Evolutionary conservation across 2,888 invertebrate species (phyloP), one percentile per base, ranked within the genome.

Genomic region (Cantharis rustica): DNA sequence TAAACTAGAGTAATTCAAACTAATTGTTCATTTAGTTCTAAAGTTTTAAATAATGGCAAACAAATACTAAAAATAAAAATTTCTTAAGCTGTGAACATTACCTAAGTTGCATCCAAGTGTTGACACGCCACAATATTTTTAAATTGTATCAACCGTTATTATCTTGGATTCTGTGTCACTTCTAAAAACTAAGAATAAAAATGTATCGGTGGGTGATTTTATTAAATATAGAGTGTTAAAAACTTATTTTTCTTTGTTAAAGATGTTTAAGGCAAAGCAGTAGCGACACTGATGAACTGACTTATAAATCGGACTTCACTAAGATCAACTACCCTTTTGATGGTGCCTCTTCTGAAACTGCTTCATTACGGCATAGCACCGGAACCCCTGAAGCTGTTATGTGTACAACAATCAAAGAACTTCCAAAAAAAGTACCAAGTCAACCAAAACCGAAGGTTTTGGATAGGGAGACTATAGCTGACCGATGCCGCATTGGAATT

Each of bases 201-300:
- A 47, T 47, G 47, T n/a, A 47, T n/a, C 47, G 47, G 47, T 47
- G 4, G 7, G 47, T n/a, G n/a, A n/a, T n/a, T 47, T 47, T 7
- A 7, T 47, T 47, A 95, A 88, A 87, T 87, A 79, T 82, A 86
- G 63, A 87, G 47, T 20, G 23, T 61, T 70, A 13, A 61, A n/a
- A 16, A 23, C 23, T 66, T 66, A 66, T n/a, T 20, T 13, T 5
- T 20, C n/a, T 16, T 11, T 23, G 13, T 66, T 66, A n/a, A 20
- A 66, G 64, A 5, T 66, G 64, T 66, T 66, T 66, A 66, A 66
- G 9, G 17, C 23, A 20, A 20, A 13, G n/a, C 1, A 16, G 64
- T n/a, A 66, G 20, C 20, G 64, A 66, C 20, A n/a, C 16, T 7
- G 20, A 66, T 4, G 64, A 66, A 15, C 20, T 66, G 16, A 66